phyloP scores from a whole-genome alignment of 2,113 vertebrate species.

The Cepphus grylle region DNA sequence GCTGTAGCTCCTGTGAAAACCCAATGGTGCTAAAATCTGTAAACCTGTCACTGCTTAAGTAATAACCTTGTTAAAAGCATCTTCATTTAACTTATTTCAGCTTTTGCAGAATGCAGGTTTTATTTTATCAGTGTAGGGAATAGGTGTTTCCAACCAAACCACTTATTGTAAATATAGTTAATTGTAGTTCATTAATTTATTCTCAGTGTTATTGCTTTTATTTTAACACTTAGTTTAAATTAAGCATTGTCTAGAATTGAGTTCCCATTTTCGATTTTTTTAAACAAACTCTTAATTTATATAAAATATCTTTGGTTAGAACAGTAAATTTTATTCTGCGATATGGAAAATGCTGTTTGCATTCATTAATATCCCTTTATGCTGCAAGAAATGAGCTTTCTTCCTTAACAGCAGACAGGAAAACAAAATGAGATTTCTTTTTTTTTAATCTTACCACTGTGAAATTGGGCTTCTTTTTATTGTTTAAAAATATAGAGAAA shows the following conservation, averaged over 20 bases:
- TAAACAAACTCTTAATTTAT: constrained; percentile 72
- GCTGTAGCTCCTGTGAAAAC: constrained; percentile 82
- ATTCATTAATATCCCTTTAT: constrained; percentile 70
- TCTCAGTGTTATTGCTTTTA: constrained; percentile 76
- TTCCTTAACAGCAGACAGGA: not conserved
- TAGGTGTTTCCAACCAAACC: constrained; percentile 75
- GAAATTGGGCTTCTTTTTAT: constrained; percentile 55
- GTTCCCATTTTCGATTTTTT: constrained; percentile 71
- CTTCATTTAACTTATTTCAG: constrained; percentile 84
- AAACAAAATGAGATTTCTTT: constrained; percentile 40
- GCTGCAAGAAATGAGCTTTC: constrained; percentile 11
- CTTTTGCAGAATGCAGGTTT: constrained; percentile 74
- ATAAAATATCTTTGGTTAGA: constrained; percentile 69
- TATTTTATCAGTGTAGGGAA: constrained; percentile 74
- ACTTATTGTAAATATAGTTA: constrained; percentile 81
- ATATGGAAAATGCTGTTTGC: constrained; percentile 68
- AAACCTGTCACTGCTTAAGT: constrained; percentile 86
- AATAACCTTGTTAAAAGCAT: constrained; percentile 85
- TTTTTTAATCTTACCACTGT: constrained; percentile 55
- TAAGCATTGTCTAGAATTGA: constrained; percentile 73
- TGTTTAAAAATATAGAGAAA: constrained; percentile 63
- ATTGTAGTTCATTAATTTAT: constrained; percentile 81
- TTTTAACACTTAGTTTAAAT: constrained; percentile 77
- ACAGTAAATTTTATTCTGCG: constrained; percentile 64
- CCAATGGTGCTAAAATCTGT: constrained; percentile 89